These are phyloP conservation scores for Drosophila albomicans DNA, from an alignment of 1,140 invertebrate genomes.

Conservation along the genomic window DNA sequence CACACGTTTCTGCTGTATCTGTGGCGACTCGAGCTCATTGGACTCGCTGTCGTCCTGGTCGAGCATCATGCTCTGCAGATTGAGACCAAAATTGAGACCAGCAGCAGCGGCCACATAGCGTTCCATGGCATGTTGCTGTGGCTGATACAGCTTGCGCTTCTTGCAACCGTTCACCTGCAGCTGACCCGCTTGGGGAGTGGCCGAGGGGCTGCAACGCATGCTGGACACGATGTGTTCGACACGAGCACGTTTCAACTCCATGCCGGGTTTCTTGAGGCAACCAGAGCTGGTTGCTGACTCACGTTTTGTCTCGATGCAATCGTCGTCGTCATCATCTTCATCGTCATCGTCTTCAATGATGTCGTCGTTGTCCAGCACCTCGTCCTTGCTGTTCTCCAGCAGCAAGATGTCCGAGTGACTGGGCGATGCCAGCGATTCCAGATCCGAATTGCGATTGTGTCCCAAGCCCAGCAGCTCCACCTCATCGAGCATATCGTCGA, in stretches of 20 bases:
- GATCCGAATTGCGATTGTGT: conserved; percentile 75
- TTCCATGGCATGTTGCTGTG: conserved; percentile 94
- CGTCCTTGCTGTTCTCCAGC: conserved; percentile 88
- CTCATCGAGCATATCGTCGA: conserved; percentile 82
- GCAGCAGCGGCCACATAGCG: conserved; percentile 87
- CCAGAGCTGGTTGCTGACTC: conserved; percentile 57
- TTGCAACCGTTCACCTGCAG: conserved; percentile 95
- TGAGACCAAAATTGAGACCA: conserved; percentile 85
- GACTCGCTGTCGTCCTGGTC: conserved; percentile 91
- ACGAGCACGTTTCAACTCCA: conserved; percentile 94
- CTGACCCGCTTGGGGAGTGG: conserved; percentile 86
- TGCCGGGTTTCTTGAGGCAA: conserved; percentile 82
- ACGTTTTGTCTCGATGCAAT: conserved; percentile 83
- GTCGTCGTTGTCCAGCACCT: conserved; percentile 87
- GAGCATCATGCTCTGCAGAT: conserved; percentile 85
- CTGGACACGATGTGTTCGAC: conserved; percentile 97
- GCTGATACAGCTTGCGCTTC: conserved; percentile 98
- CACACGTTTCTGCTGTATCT: conserved; percentile 91
- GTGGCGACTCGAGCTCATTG: conserved; percentile 90
- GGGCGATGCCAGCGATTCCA: conserved; percentile 88
- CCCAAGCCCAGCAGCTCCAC: conserved; percentile 73
- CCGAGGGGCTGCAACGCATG: conserved; percentile 93
- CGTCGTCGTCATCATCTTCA: conserved; percentile 84
- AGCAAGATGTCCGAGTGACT: conserved; percentile 87
- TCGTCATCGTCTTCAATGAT: conserved; percentile 84